These are phyloP conservation scores for Callocephalon fimbriatum DNA, from an alignment of 2,113 vertebrate genomes.

Conservation along the genomic window DNA sequence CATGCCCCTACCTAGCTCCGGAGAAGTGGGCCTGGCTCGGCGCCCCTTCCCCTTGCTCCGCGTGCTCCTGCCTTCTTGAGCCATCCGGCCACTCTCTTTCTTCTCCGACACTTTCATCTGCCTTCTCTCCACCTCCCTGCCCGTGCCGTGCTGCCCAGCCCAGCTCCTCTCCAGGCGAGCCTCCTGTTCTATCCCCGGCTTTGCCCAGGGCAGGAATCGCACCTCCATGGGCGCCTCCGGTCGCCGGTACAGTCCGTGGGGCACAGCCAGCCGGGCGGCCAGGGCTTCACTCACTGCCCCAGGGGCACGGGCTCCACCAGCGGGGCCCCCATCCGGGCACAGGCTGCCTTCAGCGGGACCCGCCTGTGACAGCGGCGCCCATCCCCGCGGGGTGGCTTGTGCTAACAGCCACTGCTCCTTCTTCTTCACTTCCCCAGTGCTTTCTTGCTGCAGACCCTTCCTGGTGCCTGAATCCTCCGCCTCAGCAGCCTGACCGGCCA, in stretches of 20 bases:
- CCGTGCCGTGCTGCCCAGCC: slow-evolving; percentile 70
- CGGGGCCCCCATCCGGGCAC: background rate
- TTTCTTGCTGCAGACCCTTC: slow-evolving; percentile 61
- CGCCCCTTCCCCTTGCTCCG: slow-evolving; percentile 88
- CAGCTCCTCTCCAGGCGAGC: slow-evolving; percentile 71
- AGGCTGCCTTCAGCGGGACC: background rate
- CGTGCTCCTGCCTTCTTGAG: slow-evolving; percentile 80
- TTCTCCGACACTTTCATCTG: slow-evolving; percentile 72
- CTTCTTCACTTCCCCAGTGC: slow-evolving; percentile 31
- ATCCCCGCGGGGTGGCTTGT: background rate
- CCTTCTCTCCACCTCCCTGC: slow-evolving; percentile 75
- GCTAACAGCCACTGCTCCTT: slow-evolving; percentile 64
- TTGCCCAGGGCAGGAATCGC: slow-evolving; percentile 78
- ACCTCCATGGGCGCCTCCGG: slow-evolving; percentile 43
- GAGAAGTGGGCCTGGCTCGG: slow-evolving; percentile 87
- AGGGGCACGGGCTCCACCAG: slow-evolving; percentile 39
- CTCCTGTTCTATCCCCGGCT: slow-evolving; percentile 59
- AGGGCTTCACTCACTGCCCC: slow-evolving; percentile 44
- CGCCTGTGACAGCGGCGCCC: background rate
- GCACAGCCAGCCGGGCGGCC: slow-evolving; percentile 44
- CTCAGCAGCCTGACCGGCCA: slow-evolving; percentile 16
- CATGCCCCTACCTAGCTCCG: slow-evolving; percentile 85
- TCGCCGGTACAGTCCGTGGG: slow-evolving; percentile 49
- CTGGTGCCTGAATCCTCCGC: slow-evolving; percentile 44
- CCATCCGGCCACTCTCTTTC: slow-evolving; percentile 71